Evolutionary conservation across 2,797 vertebrate species (phyloP), one percentile per base, ranked within the genome.

Genomic region (Sebastes hubbsi): DNA sequence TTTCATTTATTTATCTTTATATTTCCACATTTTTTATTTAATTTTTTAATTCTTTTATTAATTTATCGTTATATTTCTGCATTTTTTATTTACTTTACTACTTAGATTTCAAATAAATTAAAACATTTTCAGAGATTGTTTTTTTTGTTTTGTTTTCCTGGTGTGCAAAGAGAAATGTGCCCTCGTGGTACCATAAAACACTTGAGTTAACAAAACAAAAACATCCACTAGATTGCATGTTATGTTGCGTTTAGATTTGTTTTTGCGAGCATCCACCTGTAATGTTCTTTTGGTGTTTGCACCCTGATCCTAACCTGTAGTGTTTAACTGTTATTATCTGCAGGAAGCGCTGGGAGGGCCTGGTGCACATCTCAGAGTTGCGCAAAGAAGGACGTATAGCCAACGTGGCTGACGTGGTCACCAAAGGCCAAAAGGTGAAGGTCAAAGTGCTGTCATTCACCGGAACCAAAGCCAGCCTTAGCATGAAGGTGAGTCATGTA

Each of bases 391-490:
- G 98, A 6, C 95, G 97, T 0, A 97, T 99, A 25, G 97, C 97
- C 71, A 97, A 97, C 1, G 97, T 99, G 58, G 97, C 97, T 0
- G 97, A 99, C 42, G 97, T 98, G 13, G 98, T 98, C 78, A 96
- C 94, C 94, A 99, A 97, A 95, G 97, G 97, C 49, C 97, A 99
- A 78, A 97, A 96, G 87, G 98, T 99, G 55, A 98, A 98, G 83
- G 95, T 98, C 87, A 99, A 99, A 87, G 97, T 99, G 25, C 90
- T 99, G 12, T 98, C 97, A 4, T 98, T 98, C 85, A 99, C 98
- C 8, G 97, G 98, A 61, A 98, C 97, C 80, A 99, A 98, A 93
- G 98, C 98, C 80, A 98, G 98, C 85, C 92, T 99, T 13, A 99
- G 98, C 89, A 99, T 99, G 97, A 99, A 98, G 97, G 97, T 98